phyloP scores from a whole-genome alignment of 2,797 vertebrate genomes.

The Cossypha heuglini region DNA sequence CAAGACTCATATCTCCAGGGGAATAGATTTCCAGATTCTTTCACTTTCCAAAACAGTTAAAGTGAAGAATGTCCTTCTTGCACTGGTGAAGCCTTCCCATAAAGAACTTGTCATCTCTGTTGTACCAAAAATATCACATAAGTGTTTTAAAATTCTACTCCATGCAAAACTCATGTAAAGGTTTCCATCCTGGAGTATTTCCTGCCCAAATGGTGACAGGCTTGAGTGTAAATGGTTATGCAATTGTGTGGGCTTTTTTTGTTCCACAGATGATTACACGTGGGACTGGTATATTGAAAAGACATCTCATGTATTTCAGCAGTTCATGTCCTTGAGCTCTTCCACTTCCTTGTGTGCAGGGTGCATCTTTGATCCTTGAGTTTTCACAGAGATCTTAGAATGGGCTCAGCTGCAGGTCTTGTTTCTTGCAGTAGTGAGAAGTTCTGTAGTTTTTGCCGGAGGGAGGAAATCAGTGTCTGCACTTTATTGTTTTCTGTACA shows the following conservation, averaged over 20 bases:
- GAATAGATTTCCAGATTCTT: not conserved
- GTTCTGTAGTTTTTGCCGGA: not conserved
- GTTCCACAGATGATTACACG: not conserved
- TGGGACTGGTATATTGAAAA: not conserved
- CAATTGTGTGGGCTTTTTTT: not conserved
- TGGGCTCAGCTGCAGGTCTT: not conserved
- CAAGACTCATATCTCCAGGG: not conserved
- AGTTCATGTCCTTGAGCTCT: not conserved
- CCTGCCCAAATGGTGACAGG: not conserved
- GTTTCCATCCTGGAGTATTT: not conserved
- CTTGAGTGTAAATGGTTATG: not conserved
- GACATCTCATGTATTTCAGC: not conserved
- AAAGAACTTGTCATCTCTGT: not conserved
- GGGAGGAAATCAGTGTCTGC: not conserved
- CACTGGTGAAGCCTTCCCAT: not conserved
- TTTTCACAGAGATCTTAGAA: not conserved
- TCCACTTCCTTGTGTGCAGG: not conserved
- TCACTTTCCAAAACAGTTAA: not conserved
- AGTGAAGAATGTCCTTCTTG: not conserved
- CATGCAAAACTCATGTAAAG: not conserved
- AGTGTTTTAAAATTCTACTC: not conserved
- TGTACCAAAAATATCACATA: not conserved
- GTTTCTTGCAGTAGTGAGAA: not conserved
- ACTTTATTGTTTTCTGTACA: not conserved
- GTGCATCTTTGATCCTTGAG: not conserved